phyloP scores from a whole-genome alignment of 2,888 invertebrate species.

The Drosophila prolongata region DNA sequence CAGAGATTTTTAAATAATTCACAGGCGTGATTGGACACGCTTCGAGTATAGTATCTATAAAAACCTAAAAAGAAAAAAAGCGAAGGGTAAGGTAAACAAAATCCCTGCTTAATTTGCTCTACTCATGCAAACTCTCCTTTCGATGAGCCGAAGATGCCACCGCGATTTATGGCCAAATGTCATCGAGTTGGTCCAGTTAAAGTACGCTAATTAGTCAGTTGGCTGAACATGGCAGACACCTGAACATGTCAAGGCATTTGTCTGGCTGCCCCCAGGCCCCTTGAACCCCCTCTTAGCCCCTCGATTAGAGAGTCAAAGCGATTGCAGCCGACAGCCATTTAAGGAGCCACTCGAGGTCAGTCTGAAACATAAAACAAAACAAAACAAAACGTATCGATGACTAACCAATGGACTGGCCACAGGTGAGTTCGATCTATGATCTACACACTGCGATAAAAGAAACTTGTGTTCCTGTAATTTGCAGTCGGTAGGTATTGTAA shows the following conservation, averaged over 20 bases:
- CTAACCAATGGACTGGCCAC: slow-evolving; percentile 42
- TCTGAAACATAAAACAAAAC: slow-evolving; percentile 9
- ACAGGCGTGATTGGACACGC: slow-evolving; percentile 62
- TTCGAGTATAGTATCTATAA: slow-evolving; percentile 25
- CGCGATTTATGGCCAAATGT: slow-evolving; percentile 57
- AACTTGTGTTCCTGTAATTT: no score
- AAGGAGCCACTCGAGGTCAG: slow-evolving; percentile 74
- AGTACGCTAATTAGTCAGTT: slow-evolving; percentile 69
- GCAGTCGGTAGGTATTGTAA: no score
- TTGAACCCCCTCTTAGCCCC: neutral
- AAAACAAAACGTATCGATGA: slow-evolving; percentile 38
- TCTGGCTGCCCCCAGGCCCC: slow-evolving; percentile 21
- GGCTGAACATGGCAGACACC: slow-evolving; percentile 55
- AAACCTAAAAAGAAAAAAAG: slow-evolving; percentile 1
- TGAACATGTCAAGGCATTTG: slow-evolving; percentile 76
- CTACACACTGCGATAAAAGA: slow-evolving; percentile 17
- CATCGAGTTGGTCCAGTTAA: slow-evolving; percentile 49
- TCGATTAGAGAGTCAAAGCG: slow-evolving; percentile 46
- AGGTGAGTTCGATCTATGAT: slow-evolving; percentile 40
- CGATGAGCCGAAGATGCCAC: slow-evolving; percentile 33
- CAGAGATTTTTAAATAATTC: slow-evolving; percentile 53
- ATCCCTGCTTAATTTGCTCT: slow-evolving; percentile 41
- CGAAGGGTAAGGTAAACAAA: neutral
- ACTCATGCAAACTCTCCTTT: slow-evolving; percentile 51
- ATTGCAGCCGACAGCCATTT: slow-evolving; percentile 66